A percentile compares a stretch with the other conserved stretches of the same genome.
phyloP scores from a whole-genome alignment of 2,797 vertebrate species.

The Lepus townsendii region DNA sequence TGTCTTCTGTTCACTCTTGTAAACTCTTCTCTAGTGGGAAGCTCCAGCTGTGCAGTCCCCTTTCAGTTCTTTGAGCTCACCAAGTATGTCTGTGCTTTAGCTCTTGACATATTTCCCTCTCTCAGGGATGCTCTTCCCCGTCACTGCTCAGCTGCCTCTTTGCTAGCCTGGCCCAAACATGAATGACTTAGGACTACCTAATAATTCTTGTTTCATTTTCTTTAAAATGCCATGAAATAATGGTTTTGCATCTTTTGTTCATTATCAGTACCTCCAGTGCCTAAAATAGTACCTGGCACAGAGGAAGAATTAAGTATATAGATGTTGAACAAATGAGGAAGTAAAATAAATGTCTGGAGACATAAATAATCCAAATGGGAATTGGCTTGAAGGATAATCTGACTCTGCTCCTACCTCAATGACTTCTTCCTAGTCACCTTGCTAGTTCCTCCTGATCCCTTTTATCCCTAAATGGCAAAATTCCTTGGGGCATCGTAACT shows the following conservation, averaged over 20 bases:
- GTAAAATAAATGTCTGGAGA: slow-evolving; percentile 21
- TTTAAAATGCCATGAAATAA: slow-evolving; percentile 35
- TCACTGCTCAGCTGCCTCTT: not conserved
- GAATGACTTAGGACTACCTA: not conserved
- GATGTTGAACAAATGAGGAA: slow-evolving; percentile 14
- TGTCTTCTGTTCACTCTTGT: not conserved
- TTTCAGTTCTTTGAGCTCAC: not conserved
- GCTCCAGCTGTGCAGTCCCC: not conserved
- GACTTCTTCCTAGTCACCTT: not conserved
- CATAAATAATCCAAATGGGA: slow-evolving; percentile 16
- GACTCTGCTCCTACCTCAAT: not conserved
- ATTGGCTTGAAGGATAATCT: not conserved
- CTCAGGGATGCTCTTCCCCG: not conserved
- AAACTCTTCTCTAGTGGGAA: not conserved
- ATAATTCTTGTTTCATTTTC: not conserved
- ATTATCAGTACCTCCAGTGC: not conserved
- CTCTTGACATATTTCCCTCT: not conserved
- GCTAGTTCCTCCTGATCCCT: not conserved
- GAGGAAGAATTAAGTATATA: not conserved
- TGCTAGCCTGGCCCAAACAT: not conserved
- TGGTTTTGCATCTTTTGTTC: not conserved
- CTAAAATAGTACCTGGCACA: not conserved
- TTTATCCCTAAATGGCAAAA: not conserved
- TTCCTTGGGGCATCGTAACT: not conserved
- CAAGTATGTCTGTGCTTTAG: not conserved